Evolutionary conservation across 2,888 invertebrate species (phyloP), one percentile per base, ranked within the genome.

Genomic region (Agrotis puta): DNA sequence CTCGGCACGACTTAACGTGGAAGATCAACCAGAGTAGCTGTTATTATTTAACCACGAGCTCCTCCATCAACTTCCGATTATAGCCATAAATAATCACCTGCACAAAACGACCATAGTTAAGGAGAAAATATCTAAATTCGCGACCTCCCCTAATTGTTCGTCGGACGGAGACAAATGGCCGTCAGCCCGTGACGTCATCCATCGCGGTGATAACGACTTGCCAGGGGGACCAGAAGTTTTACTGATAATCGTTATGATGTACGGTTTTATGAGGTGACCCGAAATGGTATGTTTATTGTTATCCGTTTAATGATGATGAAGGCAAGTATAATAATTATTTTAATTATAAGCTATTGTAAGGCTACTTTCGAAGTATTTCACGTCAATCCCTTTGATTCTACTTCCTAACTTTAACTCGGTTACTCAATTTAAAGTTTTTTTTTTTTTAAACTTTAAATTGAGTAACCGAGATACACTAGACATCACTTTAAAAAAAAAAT

Each of bases 91-190:
- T 80, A 48, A 64, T 80, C 24, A 77, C 75, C 64, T 64, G 61
- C 16, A 45, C 43, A 50, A 63, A 43, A 50, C 33, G 45, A 57
- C 22, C 20, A 7, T 27, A 27, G 11, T 22, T 43, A n/a, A 59
- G 48, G 54, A 33, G 47, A 80, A 77, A 75, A 74, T 62, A 74
- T 77, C 77, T 68, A 68, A 77, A 68, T 74, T 83, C 74, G 56
- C 67, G 62, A 53, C 68, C 61, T 74, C 68, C 63, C 69, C 81
- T 85, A 83, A 85, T 83, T 85, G 85, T 82, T 66, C 68, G 45
- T 45, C 24, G 33, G 81, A 84, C 77, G 70, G 43, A 81, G 84
- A 84, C 79, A 84, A 84, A 84, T 83, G 78, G 58, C 78, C 72
- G 67, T 54, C 72, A 68, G 66, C 33, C 68, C 16, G 71, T 82